phyloP scores from a whole-genome alignment of 2,888 invertebrate genomes.

The Athalia cordata region DNA sequence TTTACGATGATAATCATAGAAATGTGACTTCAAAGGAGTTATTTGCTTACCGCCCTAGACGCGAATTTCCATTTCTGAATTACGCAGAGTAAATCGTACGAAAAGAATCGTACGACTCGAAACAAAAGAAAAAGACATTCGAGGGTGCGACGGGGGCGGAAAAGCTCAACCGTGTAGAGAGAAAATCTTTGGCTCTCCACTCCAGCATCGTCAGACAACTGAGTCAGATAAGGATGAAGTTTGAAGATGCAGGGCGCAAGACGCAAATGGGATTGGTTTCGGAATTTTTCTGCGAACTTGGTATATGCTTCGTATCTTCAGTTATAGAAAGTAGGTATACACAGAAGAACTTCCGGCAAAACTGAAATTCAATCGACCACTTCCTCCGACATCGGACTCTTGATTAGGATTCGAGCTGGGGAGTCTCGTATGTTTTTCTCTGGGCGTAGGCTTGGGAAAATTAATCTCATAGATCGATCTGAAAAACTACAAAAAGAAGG shows the following conservation, averaged over 20 bases:
- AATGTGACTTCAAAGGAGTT: constrained; percentile 36
- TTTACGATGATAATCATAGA: constrained; percentile 23
- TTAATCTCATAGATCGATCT: constrained; percentile 27
- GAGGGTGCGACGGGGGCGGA: constrained; percentile 25
- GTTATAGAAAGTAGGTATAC: background rate
- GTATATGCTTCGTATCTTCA: constrained; percentile 31
- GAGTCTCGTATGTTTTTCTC: constrained; percentile 3
- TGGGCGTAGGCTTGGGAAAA: background rate
- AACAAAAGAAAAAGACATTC: constrained; percentile 10
- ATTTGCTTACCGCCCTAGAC: constrained; percentile 14
- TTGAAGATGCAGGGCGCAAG: constrained; percentile 47
- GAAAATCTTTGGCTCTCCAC: constrained; percentile 31
- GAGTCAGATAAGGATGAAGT: constrained; percentile 22
- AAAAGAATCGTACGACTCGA: constrained; percentile 14
- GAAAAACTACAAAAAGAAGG: background rate
- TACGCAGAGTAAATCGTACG: constrained; percentile 37
- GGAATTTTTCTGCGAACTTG: constrained; percentile 55
- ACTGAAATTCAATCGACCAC: constrained; percentile 43
- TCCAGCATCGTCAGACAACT: background rate
- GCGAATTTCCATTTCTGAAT: constrained; percentile 29
- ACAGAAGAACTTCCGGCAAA: constrained; percentile 25
- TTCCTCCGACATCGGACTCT: constrained; percentile 29
- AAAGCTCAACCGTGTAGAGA: background rate
- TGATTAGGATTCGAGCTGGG: constrained; percentile 35
- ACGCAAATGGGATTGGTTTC: constrained; percentile 67